phyloP scores from a whole-genome alignment of 2,888 invertebrate species.

The Aplocera efformata region DNA sequence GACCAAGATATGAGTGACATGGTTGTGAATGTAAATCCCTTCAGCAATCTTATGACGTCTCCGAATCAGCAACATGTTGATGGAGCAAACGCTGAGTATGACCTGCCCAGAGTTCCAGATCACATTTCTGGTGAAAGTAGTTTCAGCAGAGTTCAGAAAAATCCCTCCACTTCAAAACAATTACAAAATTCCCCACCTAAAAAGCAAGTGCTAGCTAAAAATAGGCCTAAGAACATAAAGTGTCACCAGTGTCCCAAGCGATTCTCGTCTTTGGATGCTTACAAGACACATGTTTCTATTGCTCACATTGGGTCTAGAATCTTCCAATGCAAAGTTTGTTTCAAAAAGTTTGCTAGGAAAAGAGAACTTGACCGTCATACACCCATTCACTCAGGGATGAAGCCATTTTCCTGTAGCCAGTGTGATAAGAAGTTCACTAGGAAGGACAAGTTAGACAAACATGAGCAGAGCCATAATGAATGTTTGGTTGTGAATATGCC shows the following conservation, averaged over 20 bases:
- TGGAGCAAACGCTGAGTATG: constrained; percentile 55
- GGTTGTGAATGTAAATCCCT: constrained; percentile 82
- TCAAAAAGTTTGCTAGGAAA: constrained; percentile 84
- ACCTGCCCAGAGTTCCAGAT: constrained; percentile 73
- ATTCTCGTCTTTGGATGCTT: constrained; percentile 73
- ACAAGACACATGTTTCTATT: constrained; percentile 75
- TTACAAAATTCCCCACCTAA: constrained; percentile 55
- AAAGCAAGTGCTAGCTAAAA: constrained; percentile 54
- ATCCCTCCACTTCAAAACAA: constrained; percentile 50
- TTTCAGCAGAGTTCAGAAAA: constrained; percentile 64
- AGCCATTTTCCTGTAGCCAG: constrained; percentile 83
- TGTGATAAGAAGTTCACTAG: constrained; percentile 85
- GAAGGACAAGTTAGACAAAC: constrained; percentile 85
- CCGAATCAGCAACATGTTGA: constrained; percentile 51
- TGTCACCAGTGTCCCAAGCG: constrained; percentile 76
- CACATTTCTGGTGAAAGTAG: constrained; percentile 74
- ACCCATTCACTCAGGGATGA: constrained; percentile 83
- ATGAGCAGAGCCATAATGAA: constrained; percentile 82
- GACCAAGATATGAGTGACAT: constrained; percentile 72
- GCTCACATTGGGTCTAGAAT: constrained; percentile 78
- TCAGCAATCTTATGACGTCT: constrained; percentile 72
- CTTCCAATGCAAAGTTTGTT: constrained; percentile 83
- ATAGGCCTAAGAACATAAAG: constrained; percentile 73
- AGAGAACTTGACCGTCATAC: constrained; percentile 86
- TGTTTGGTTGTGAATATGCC: constrained; percentile 80